Conservation (phyloP, 2,113 vertebrate genomes). For the Butorides virescens region DNA sequence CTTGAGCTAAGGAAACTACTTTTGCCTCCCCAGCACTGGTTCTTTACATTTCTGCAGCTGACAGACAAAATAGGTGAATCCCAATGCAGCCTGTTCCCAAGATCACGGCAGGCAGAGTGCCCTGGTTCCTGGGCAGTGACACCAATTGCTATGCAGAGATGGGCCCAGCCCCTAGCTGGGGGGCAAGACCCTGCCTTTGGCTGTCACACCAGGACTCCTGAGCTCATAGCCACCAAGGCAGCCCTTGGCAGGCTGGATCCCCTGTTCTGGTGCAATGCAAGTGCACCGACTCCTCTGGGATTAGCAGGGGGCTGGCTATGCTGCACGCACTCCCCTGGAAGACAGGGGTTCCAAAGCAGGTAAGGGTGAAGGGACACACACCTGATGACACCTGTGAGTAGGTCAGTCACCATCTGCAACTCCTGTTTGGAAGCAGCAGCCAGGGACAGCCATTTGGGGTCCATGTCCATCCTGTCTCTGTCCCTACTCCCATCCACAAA, state of each 20-base stretch:
- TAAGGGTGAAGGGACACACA: slow-evolving; percentile 14
- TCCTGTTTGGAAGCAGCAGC: slow-evolving; percentile 47
- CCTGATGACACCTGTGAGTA: slow-evolving; percentile 80
- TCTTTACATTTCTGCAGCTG: not conserved
- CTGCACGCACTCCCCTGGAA: fast-evolving
- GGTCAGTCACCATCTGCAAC: slow-evolving; percentile 69
- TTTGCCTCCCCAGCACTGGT: not conserved
- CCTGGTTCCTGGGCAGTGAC: not conserved
- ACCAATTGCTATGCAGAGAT: not conserved
- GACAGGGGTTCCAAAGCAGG: not conserved
- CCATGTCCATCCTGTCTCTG: not conserved
- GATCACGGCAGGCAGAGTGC: not conserved
- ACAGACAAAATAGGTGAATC: not conserved
- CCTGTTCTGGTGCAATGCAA: not conserved
- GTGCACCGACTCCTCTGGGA: not conserved
- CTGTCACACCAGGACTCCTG: not conserved
- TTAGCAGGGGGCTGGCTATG: not conserved
- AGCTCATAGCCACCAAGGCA: not conserved
- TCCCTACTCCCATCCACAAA: not conserved
- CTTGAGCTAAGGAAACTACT: not conserved
- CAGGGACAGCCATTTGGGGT: not conserved
- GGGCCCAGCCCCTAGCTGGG: not conserved
- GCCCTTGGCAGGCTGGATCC: not conserved
- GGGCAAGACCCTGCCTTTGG: not conserved
- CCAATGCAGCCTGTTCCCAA: not conserved